Conservation (phyloP, 2,113 vertebrate species). For the Indicator indicator region DNA sequence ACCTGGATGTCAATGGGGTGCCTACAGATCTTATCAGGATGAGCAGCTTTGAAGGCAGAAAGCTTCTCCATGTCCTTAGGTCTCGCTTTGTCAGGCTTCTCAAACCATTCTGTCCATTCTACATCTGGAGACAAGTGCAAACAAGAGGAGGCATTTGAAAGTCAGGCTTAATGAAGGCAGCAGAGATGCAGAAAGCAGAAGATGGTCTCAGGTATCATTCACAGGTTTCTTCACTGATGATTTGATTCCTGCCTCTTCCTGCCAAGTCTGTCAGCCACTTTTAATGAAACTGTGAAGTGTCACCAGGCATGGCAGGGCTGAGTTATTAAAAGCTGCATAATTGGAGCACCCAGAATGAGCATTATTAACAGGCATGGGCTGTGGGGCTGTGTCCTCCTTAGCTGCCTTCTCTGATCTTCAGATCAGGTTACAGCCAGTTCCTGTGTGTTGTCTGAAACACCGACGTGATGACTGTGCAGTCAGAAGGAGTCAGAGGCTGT, state of each 20-base stretch:
- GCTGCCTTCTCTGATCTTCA: background rate
- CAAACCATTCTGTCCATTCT: slow-evolving; percentile 96
- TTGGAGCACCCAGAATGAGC: background rate
- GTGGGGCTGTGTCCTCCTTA: background rate
- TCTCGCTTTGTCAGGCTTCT: slow-evolving; percentile 83
- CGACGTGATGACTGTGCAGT: background rate
- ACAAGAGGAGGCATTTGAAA: background rate
- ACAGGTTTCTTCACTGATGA: background rate
- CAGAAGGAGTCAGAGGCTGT: background rate
- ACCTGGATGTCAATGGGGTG: slow-evolving; percentile 94
- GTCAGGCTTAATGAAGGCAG: background rate
- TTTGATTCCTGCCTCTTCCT: slow-evolving; percentile 26
- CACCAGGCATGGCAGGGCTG: background rate
- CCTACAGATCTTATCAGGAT: slow-evolving; percentile 87
- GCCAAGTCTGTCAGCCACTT: background rate
- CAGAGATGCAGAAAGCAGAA: background rate
- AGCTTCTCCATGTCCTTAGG: slow-evolving; percentile 92
- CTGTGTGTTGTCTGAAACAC: background rate
- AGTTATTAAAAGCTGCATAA: slow-evolving; percentile 19
- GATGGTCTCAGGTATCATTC: slow-evolving; percentile 18
- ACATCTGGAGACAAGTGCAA: slow-evolving; percentile 79
- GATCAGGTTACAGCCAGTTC: background rate
- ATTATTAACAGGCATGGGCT: slow-evolving; percentile 8
- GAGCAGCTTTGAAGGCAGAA: slow-evolving; percentile 82
- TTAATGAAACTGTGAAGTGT: slow-evolving; percentile 1